Percentiles rank a stretch among this genome's conserved stretches.
Evolutionary conservation across 2,888 invertebrate species (phyloP).

Genomic region (Oscheius sp.): DNA sequence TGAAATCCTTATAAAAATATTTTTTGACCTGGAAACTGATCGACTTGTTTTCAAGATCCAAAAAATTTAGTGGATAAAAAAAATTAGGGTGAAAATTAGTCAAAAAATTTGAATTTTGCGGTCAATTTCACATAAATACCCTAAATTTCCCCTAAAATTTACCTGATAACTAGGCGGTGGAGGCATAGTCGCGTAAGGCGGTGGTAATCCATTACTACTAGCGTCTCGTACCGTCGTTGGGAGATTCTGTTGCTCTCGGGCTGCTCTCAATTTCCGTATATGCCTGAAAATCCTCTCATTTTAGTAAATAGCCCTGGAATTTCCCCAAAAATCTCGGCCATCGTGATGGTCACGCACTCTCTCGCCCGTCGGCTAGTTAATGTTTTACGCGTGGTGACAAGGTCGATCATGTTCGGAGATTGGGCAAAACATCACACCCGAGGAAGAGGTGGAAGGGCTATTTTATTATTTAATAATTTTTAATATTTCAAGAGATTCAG

Average conservation of each 20-base stretch:
- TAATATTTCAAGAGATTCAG: too few relatives aligned
- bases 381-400: conserved; percentile 21
- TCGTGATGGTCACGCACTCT: conserved; percentile 11
- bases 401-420: conserved; percentile 25
- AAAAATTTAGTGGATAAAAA: too few relatives aligned
- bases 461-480: too few relatives aligned
- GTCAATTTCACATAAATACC: too few relatives aligned
- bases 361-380: not conserved
- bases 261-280: conserved; percentile 11
- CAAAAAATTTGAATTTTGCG: too few relatives aligned
- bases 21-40: too few relatives aligned
- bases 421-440: too few relatives aligned
- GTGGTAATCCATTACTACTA: conserved; percentile 30
- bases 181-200: conserved; percentile 44
- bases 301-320: too few relatives aligned
- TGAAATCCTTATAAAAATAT: too few relatives aligned
- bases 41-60: too few relatives aligned
- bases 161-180: conserved; percentile 57
- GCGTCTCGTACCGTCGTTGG: not conserved
- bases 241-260: not conserved
- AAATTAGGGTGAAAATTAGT: too few relatives aligned
- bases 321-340: not conserved
- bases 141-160: conserved; percentile 1
- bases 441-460: too few relatives aligned
- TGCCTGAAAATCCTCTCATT: conserved; percentile 13